Evolutionary conservation across 2,888 invertebrate genomes (phyloP).

Genomic region (Cotesia congregata): DNA sequence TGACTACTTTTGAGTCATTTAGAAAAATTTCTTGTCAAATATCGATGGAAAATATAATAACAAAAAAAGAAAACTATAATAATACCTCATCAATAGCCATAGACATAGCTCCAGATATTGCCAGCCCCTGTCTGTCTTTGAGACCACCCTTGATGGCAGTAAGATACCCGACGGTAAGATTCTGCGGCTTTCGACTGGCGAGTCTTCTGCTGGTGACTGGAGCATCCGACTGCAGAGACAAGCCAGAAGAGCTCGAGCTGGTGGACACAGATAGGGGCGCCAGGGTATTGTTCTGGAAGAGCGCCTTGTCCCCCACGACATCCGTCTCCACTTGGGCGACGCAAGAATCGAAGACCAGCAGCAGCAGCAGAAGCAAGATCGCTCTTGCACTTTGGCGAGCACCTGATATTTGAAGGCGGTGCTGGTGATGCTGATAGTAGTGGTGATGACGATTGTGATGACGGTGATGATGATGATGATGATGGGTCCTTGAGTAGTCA

Average conservation of each 20-base stretch:
- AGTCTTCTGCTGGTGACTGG: not conserved
- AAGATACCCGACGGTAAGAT: constrained; percentile 87
- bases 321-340: constrained; percentile 54
- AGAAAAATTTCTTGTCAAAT: no score
- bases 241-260: constrained; percentile 23
- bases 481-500: constrained; percentile 23
- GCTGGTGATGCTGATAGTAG: constrained; percentile 47
- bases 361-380: constrained; percentile 75
- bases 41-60: no score
- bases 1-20: no score
- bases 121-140: constrained; percentile 86
- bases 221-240: constrained; percentile 27
- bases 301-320: constrained; percentile 40
- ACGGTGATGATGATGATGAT: constrained; percentile 28
- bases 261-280: constrained; percentile 43
- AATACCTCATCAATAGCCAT: constrained; percentile 88
- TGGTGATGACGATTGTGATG: constrained; percentile 47
- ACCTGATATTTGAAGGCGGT: constrained; percentile 52
- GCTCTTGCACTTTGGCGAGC: constrained; percentile 72
- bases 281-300: constrained; percentile 27
- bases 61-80: not conserved
- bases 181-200: constrained; percentile 54
- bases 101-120: constrained; percentile 91
- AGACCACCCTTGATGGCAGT: constrained; percentile 85
- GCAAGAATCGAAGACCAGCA: constrained; percentile 71